Evolutionary conservation across 2,797 vertebrate genomes (phyloP), one percentile per base, ranked within the genome.

Genomic region (Meda fulgida): DNA sequence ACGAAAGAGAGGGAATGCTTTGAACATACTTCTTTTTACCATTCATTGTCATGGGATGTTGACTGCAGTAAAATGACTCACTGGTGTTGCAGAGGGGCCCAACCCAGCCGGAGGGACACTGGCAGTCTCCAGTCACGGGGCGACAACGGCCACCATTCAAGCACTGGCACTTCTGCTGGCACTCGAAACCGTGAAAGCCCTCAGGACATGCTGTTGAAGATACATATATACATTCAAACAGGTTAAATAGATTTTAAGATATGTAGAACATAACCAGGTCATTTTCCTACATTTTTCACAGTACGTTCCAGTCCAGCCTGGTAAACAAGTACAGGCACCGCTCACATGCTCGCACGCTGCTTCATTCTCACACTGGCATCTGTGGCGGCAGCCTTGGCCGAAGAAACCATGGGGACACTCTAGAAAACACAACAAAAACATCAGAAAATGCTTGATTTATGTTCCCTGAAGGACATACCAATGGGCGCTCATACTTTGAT

Each of bases 291-390:
- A n/a, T 0, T 91, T 95, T 89, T 97, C 95, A 1, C 96, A 96
- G 91, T 95, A 96, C 13, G 94, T 95, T 0, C 96, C 96, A 70
- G 95, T 86, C 96, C 96, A 97, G 86, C 96, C 96, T 0, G 94
- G 88, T 3, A 86, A 86, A 86, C 96, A 97, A 0, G 93, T 95
- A 3, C 96, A 97, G 31, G 96, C 95, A 6, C 96, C 96, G 0
- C 96, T 96, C 89, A 97, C 86, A 0, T 96, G 95, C 87, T 97
- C 96, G 8, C 96, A 97, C 18, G 86, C 75, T 0, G 95, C 96
- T 13, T 91, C 91, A 0, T 97, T 94, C 34, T 95, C 94, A 83
- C 96, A 97, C 89, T 91, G 95, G 60, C 96, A 97, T 58, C 0
- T 92, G 26, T 85, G 94, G 14, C 1, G 91, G 66, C 96, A 97